Conservation (phyloP, 2,113 vertebrate species). For the Limnothrissa miodon region DNA sequence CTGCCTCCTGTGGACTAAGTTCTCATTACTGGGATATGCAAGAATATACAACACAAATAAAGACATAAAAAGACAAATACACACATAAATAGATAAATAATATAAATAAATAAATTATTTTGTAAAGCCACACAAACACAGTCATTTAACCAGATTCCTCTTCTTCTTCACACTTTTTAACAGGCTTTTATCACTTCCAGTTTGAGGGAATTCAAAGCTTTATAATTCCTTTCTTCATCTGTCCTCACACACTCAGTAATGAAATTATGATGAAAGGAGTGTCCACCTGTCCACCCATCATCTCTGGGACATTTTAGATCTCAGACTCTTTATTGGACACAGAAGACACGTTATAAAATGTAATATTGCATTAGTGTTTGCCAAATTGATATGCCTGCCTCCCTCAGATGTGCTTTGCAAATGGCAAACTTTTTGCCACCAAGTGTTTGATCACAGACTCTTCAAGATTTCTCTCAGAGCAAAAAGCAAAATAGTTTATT, state of each 20-base stretch:
- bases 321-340: no score
- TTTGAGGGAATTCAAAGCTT: background rate
- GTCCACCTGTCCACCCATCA: background rate
- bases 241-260: background rate
- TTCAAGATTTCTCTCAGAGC: background rate
- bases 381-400: background rate
- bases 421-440: constrained; percentile 12
- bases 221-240: background rate
- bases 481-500: background rate
- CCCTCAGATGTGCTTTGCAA: background rate
- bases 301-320: background rate
- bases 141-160: background rate
- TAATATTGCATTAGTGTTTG: background rate
- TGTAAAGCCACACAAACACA: background rate
- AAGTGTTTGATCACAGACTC: background rate
- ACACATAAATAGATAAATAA: background rate
- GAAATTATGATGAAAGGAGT: background rate
- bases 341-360: background rate
- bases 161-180: background rate
- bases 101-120: no score
- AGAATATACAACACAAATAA: background rate
- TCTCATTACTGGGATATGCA: background rate
- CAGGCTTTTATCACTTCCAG: background rate
- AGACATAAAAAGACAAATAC: background rate
- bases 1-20: background rate